These are phyloP conservation scores for Acronicta psi DNA, from an alignment of 2,888 invertebrate species.

Conservation along the genomic window DNA sequence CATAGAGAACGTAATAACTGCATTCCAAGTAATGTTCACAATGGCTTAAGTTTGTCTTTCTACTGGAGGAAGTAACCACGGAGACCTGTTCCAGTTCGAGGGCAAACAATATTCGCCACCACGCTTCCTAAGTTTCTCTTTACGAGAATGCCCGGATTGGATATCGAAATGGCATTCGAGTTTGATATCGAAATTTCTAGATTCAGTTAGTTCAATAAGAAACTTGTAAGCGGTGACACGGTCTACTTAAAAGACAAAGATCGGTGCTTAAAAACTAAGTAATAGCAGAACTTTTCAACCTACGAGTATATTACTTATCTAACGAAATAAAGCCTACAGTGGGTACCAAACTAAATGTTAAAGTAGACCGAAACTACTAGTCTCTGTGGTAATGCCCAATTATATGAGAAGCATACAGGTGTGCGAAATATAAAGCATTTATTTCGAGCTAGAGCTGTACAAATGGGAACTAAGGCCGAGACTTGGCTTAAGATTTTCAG, in stretches of 20 bases:
- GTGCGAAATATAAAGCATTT: conserved; percentile 59
- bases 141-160: conserved; percentile 56
- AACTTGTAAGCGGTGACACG: conserved; percentile 48
- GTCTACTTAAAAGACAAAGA: conserved; percentile 8
- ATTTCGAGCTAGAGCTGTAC: conserved; percentile 45
- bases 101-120: conserved; percentile 62
- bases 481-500: conserved; percentile 52
- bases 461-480: conserved; percentile 55
- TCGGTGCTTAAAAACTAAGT: conserved; percentile 5
- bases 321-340: conserved; percentile 27
- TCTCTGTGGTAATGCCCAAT: conserved; percentile 50
- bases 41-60: conserved; percentile 73
- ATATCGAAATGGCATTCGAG: conserved; percentile 59
- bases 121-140: conserved; percentile 57
- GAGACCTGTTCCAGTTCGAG: conserved; percentile 62
- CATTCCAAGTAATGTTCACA: conserved; percentile 65
- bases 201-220: conserved; percentile 59
- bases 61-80: conserved; percentile 57
- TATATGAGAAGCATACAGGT: conserved; percentile 61
- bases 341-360: conserved; percentile 20
- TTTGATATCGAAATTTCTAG: conserved; percentile 62
- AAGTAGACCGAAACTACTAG: conserved; percentile 44
- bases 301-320: neutral
- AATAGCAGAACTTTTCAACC: conserved; percentile 17
- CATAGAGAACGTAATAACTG: conserved; percentile 62